phyloP scores from a whole-genome alignment of 2,113 vertebrate genomes.

The Syngnathus typhle region DNA sequence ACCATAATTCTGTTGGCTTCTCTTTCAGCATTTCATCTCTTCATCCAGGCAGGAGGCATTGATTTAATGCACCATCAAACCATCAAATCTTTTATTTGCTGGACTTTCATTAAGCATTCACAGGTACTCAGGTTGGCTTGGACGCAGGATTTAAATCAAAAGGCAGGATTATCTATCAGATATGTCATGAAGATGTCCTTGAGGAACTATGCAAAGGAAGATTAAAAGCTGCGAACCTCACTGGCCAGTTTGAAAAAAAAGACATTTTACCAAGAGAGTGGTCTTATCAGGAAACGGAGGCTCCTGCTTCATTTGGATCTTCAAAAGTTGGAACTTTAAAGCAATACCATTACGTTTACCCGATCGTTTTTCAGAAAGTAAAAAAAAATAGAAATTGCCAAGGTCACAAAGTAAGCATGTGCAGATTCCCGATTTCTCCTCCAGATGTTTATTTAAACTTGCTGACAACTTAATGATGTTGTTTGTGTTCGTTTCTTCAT shows the following conservation, averaged over 20 bases:
- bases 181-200: slow-evolving; percentile 23
- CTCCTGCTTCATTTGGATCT: background rate
- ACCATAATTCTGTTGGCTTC: slow-evolving; percentile 40
- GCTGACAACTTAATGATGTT: slow-evolving; percentile 67
- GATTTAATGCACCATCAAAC: slow-evolving; percentile 42
- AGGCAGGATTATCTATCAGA: slow-evolving; percentile 21
- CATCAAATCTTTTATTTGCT: slow-evolving; percentile 52
- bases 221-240: slow-evolving; percentile 15
- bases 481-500: slow-evolving; percentile 81
- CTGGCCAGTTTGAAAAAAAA: background rate
- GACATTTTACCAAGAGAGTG: background rate
- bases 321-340: background rate
- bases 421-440: slow-evolving; percentile 4
- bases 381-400: slow-evolving; percentile 2
- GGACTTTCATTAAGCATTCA: slow-evolving; percentile 27
- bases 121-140: slow-evolving; percentile 23
- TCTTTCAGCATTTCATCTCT: slow-evolving; percentile 45
- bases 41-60: slow-evolving; percentile 33
- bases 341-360: background rate
- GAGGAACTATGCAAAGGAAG: slow-evolving; percentile 11
- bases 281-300: background rate
- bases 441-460: slow-evolving; percentile 43
- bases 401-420: slow-evolving; percentile 15
- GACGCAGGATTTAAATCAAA: slow-evolving; percentile 26
- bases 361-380: background rate